phyloP scores from a whole-genome alignment of 2,797 vertebrate species.

The Pipistrellus kuhlii region DNA sequence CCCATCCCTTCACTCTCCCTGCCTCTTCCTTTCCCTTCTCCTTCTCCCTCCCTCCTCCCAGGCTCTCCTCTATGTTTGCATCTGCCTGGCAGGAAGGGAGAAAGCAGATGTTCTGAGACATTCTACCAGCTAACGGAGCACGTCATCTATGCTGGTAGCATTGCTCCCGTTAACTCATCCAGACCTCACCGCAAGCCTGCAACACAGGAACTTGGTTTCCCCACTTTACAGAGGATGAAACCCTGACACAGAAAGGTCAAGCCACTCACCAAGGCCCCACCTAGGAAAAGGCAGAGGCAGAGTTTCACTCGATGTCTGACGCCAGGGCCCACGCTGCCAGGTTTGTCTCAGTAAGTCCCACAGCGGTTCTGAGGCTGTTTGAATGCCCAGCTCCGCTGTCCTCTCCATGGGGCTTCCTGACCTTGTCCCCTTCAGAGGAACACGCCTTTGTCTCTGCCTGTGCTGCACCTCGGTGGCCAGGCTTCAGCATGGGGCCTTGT shows the following conservation, averaged over 20 bases:
- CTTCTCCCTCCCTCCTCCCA: neutral
- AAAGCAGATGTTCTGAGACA: neutral
- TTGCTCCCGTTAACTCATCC: neutral
- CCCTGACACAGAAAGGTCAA: neutral
- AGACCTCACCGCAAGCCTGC: neutral
- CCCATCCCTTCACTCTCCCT: neutral
- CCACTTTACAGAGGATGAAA: neutral
- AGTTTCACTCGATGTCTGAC: neutral
- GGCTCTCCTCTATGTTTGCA: neutral
- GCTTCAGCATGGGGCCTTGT: neutral
- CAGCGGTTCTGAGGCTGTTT: neutral
- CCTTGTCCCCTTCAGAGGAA: neutral
- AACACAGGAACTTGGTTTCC: neutral
- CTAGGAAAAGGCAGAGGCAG: neutral
- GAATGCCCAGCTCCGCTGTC: neutral
- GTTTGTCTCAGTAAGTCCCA: neutral
- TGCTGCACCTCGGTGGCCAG: neutral
- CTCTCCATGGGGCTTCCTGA: neutral
- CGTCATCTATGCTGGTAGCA: neutral
- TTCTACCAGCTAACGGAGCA: neutral
- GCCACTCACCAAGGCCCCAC: neutral
- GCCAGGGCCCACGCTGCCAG: neutral
- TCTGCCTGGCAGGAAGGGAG: neutral
- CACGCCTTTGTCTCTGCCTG: neutral
- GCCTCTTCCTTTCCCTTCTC: neutral